Conservation (phyloP, 2,888 invertebrate species). For the Panzeria rudis region DNA sequence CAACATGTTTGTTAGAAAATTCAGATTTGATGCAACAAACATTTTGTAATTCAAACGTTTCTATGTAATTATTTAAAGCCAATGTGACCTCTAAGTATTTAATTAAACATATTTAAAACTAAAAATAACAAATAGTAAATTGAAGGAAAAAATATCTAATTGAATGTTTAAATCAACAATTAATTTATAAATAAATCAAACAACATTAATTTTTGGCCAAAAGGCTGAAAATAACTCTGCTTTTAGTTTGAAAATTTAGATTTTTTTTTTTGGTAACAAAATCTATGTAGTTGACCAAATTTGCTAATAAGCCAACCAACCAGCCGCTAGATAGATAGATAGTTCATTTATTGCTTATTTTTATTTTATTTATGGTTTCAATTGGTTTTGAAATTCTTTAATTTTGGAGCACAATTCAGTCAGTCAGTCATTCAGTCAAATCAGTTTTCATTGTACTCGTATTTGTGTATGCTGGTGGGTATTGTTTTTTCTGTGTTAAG, state of each 20-base stretch:
- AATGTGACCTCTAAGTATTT: conserved; percentile 55
- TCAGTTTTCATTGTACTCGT: background rate
- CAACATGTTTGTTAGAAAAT: background rate
- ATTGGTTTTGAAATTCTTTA: conserved; percentile 53
- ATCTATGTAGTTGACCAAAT: conserved; percentile 49
- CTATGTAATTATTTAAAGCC: conserved; percentile 3
- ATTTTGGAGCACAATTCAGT: conserved; percentile 30
- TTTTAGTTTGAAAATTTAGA: background rate
- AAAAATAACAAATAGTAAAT: background rate
- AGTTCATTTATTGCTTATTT: background rate
- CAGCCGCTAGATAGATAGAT: background rate
- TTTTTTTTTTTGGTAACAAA: conserved; percentile 22
- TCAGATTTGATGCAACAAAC: background rate
- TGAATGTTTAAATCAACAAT: conserved; percentile 11
- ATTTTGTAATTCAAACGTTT: conserved; percentile 14
- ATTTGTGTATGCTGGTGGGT: background rate
- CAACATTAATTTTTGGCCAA: conserved; percentile 1
- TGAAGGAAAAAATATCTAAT: background rate
- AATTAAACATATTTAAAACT: conserved; percentile 21
- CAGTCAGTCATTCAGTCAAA: too few species aligned
- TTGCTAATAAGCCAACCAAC: conserved; percentile 22
- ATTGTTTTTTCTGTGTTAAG: conserved; percentile 29
- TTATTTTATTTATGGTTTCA: conserved; percentile 2
- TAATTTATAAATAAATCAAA: conserved; percentile 22
- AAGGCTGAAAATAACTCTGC: background rate